phyloP scores from a whole-genome alignment of 2,888 invertebrate species.

The Onchidella celtica region DNA sequence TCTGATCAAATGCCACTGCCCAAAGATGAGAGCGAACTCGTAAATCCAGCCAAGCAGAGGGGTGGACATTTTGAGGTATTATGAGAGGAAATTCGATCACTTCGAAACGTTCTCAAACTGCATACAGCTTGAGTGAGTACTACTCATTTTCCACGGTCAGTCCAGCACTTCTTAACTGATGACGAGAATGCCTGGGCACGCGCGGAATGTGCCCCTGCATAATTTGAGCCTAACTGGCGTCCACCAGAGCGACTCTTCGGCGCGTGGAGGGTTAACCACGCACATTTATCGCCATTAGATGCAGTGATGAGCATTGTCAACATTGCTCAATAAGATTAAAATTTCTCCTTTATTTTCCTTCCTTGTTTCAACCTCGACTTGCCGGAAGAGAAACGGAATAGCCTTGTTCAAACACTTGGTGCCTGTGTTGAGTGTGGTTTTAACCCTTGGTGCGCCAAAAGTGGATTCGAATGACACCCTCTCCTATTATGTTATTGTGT shows the following conservation, averaged over 20 bases:
- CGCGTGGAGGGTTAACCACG: constrained; percentile 25
- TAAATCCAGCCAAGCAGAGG: background rate
- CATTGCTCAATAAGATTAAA: background rate
- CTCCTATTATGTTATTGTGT: too few species aligned
- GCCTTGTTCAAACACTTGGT: background rate
- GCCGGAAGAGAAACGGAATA: background rate
- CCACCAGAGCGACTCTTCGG: background rate
- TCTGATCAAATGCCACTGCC: too few species aligned
- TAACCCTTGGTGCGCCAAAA: background rate
- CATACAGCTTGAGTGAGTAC: constrained; percentile 4
- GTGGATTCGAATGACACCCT: background rate
- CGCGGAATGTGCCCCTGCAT: constrained; percentile 54
- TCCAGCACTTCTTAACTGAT: constrained; percentile 46
- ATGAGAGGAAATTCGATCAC: constrained; percentile 26
- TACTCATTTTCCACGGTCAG: background rate
- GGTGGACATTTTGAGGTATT: background rate
- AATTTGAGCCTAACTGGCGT: constrained; percentile 23
- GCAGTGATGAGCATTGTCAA: background rate
- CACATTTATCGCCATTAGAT: constrained; percentile 6
- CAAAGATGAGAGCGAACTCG: too few species aligned
- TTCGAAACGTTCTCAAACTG: constrained; percentile 24
- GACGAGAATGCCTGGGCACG: constrained; percentile 53
- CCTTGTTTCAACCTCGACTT: background rate
- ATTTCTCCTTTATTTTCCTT: background rate
- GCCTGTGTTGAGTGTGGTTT: background rate